Percentiles rank a stretch among this genome's conserved stretches.
Evolutionary conservation across 2,888 invertebrate genomes (phyloP).

Genomic region (Ernsta delagoae): DNA sequence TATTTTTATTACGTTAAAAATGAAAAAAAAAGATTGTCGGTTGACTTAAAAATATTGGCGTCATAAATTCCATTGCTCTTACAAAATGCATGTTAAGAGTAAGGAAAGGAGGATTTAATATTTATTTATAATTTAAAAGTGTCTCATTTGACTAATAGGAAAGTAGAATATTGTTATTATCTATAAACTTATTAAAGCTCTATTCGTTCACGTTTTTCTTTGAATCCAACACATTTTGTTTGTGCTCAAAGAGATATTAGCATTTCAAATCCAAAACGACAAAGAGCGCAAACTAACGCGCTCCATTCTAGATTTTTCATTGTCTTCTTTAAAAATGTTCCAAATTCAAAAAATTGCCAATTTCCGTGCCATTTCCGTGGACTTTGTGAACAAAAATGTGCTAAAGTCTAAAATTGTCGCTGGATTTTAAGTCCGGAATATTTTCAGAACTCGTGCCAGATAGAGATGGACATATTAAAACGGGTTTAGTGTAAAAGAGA

Average conservation of each 20-base stretch:
- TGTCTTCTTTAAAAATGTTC: background rate
- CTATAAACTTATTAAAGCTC: too few relatives aligned
- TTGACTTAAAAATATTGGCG: too few relatives aligned
- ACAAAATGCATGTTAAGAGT: too few relatives aligned
- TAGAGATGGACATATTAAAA: background rate
- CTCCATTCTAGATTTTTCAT: background rate
- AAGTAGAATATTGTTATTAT: too few relatives aligned
- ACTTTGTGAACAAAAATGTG: background rate
- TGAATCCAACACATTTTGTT: background rate
- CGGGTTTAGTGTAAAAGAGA: background rate
- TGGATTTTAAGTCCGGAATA: background rate
- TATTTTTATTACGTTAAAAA: too few relatives aligned
- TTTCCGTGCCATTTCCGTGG: conserved; percentile 2
- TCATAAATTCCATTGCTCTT: too few relatives aligned
- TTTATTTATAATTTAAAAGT: too few relatives aligned
- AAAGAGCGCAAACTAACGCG: background rate
- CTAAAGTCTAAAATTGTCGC: background rate
- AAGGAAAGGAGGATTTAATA: too few relatives aligned
- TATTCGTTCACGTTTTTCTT: background rate
- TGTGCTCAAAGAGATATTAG: background rate
- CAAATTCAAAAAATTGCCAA: background rate
- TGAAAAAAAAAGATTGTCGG: too few relatives aligned
- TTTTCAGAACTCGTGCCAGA: background rate
- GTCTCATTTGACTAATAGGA: too few relatives aligned
- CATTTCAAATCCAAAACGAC: background rate